These are phyloP conservation scores for Heliconius charithonia DNA, from an alignment of 2,888 invertebrate species.

Conservation along the genomic window DNA sequence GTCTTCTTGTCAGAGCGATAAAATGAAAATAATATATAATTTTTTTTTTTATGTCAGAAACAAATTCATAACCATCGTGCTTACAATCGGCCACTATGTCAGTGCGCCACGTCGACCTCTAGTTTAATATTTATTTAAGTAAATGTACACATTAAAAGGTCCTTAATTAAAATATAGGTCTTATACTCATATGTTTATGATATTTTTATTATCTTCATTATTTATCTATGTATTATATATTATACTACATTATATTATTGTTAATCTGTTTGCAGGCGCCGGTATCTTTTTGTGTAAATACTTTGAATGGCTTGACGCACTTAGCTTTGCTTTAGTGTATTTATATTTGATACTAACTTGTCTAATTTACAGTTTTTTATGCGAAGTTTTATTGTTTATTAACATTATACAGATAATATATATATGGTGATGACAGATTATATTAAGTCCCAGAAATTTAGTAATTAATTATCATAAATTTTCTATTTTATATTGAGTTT, in stretches of 20 bases:
- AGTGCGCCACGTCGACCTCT: no score
- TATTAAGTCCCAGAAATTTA: no score
- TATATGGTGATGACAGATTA: background rate
- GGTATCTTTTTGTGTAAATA: slow-evolving; percentile 46
- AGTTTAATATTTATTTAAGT: background rate
- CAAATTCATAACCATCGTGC: background rate
- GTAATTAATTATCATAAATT: no score
- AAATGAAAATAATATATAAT: background rate
- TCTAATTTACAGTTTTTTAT: background rate
- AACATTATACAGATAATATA: background rate
- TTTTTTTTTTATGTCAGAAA: background rate
- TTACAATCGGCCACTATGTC: background rate
- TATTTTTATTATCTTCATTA: slow-evolving; percentile 23
- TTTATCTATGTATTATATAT: slow-evolving; percentile 41
- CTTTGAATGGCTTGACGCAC: slow-evolving; percentile 47
- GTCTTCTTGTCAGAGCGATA: background rate
- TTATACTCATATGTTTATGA: background rate
- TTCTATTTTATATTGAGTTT: no score
- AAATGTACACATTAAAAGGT: background rate
- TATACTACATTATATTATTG: slow-evolving; percentile 46
- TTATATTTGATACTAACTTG: slow-evolving; percentile 1
- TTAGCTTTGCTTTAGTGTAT: slow-evolving; percentile 45
- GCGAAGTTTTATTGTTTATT: background rate
- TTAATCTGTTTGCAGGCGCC: slow-evolving; percentile 53
- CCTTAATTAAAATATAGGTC: background rate